Percentiles rank a stretch among this genome's conserved stretches.
Evolutionary conservation across 2,797 vertebrate species (phyloP).

Genomic region (Muscicapa comitata): DNA sequence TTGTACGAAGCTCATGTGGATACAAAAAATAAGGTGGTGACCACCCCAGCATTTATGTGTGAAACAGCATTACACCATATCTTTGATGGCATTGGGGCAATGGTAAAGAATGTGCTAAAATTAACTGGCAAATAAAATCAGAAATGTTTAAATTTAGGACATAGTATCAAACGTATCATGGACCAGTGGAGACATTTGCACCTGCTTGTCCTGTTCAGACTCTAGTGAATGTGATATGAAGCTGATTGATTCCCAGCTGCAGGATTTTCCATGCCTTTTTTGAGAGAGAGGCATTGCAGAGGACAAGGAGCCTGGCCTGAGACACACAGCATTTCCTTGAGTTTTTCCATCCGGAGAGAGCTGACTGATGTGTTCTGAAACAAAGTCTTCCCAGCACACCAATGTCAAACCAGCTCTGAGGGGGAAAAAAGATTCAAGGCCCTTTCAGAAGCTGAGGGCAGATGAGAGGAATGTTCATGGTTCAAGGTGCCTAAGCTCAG

Average conservation of each 20-base stretch:
- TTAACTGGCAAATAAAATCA: slow-evolving; percentile 74
- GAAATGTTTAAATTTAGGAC: background rate
- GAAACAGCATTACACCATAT: slow-evolving; percentile 81
- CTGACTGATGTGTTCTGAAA: background rate
- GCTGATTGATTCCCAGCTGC: background rate
- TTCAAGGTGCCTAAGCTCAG: background rate
- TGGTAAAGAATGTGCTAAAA: slow-evolving; percentile 82
- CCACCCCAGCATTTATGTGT: slow-evolving; percentile 87
- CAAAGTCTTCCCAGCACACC: background rate
- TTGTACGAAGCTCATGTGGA: slow-evolving; percentile 83
- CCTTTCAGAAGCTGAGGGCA: background rate
- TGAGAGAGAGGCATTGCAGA: background rate
- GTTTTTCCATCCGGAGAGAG: background rate
- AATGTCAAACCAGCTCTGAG: background rate
- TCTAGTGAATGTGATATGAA: background rate
- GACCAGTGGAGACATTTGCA: slow-evolving; percentile 26
- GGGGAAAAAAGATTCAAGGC: background rate
- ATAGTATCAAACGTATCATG: background rate
- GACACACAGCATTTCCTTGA: background rate
- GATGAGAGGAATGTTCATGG: background rate
- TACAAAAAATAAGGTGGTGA: slow-evolving; percentile 81
- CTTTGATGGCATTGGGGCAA: slow-evolving; percentile 84
- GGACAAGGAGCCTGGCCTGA: background rate
- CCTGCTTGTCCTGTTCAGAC: background rate
- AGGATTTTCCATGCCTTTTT: background rate